phyloP scores from a whole-genome alignment of 2,113 vertebrate genomes.

The Phalacrocorax pelagicus region DNA sequence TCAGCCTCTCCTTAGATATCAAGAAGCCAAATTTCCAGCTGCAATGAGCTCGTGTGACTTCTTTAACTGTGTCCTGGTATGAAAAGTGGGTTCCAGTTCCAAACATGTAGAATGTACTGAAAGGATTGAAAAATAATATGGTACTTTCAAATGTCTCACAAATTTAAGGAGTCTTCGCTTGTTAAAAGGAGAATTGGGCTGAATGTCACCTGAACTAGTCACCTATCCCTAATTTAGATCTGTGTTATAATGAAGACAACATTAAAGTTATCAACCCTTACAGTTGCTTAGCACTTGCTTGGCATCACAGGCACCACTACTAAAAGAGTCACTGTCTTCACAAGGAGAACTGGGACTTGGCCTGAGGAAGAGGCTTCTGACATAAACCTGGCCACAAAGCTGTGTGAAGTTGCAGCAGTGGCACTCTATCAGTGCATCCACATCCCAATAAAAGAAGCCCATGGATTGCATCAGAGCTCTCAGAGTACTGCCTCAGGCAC shows the following conservation, averaged over 20 bases:
- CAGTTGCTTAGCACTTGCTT: neutral
- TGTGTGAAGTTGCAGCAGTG: neutral
- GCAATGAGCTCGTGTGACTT: neutral
- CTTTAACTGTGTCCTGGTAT: neutral
- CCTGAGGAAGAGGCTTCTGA: neutral
- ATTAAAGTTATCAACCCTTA: neutral
- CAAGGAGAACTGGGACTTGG: neutral
- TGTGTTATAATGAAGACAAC: neutral
- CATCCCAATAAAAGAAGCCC: neutral
- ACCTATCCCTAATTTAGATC: neutral
- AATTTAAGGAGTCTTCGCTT: neutral
- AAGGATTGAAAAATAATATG: neutral
- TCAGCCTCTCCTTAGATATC: neutral
- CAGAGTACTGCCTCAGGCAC: neutral
- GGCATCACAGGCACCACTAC: neutral
- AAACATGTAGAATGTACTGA: neutral
- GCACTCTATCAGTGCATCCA: fast-evolving
- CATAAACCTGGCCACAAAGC: neutral
- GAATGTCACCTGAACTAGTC: neutral
- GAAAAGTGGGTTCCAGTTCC: neutral
- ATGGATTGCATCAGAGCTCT: neutral
- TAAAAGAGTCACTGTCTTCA: neutral
- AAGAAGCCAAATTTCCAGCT: neutral
- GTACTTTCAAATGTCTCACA: neutral
- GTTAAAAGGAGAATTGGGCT: neutral